Evolutionary conservation across 35 echinoderm and acorn worm species (phyloP).

Genomic region (Antedon bifida): DNA sequence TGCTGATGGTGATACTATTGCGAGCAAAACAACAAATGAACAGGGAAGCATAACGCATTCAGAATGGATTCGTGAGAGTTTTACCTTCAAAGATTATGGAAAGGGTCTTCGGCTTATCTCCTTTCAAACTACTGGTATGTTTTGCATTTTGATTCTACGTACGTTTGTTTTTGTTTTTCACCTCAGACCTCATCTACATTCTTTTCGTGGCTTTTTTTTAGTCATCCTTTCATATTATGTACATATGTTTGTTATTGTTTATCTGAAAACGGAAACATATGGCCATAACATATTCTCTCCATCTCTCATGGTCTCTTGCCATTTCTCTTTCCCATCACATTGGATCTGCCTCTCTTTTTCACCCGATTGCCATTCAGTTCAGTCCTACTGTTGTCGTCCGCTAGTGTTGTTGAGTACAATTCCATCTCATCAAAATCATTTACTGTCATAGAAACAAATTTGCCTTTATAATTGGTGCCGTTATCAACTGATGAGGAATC

Average conservation of each 20-base stretch:
- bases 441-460: no score
- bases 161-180: neutral
- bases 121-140: conserved; percentile 38
- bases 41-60: conserved; percentile 28
- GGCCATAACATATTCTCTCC: no score
- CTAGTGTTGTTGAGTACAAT: no score
- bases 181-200: neutral
- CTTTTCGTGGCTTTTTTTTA: neutral
- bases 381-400: no score
- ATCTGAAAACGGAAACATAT: no score
- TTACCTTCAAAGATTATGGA: conserved; percentile 59
- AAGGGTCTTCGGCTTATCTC: conserved; percentile 35
- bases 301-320: no score
- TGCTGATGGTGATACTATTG: conserved; percentile 21
- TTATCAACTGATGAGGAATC: no score
- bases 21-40: conserved; percentile 19
- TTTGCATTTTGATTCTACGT: neutral
- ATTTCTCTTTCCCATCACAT: neutral
- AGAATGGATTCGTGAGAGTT: conserved; percentile 47
- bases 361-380: no score
- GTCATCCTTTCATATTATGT: neutral
- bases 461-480: no score
- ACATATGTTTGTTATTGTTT: no score
- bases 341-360: no score
- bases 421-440: no score